phyloP scores from a whole-genome alignment of 2,888 invertebrate genomes.

The Harpalus rubripes region DNA sequence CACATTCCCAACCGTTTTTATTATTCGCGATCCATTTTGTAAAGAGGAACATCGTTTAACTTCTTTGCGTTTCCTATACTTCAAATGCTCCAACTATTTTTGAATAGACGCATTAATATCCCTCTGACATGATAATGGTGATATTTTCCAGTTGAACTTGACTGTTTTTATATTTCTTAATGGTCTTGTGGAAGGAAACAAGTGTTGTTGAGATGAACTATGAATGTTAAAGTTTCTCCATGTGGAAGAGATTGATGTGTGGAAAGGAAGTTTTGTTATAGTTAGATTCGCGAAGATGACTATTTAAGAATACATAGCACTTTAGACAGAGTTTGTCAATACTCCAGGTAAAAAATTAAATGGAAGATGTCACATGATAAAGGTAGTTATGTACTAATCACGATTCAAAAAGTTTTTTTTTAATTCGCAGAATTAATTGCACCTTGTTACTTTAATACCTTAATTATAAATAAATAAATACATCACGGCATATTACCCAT shows the following conservation, averaged over 20 bases:
- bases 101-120: slow-evolving; percentile 58
- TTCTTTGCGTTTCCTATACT: slow-evolving; percentile 56
- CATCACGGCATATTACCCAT: too few species aligned
- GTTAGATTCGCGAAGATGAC: too few species aligned
- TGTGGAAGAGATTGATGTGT: slow-evolving; percentile 6
- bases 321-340: too few species aligned
- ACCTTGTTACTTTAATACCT: too few species aligned
- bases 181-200: slow-evolving; percentile 18
- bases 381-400: too few species aligned
- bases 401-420: too few species aligned
- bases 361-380: too few species aligned
- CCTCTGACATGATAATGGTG: slow-evolving; percentile 52
- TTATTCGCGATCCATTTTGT: slow-evolving; percentile 57
- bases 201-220: slow-evolving; percentile 35
- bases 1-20: slow-evolving; percentile 57
- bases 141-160: slow-evolving; percentile 60
- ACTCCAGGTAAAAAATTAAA: too few species aligned
- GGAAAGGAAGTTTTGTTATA: neutral
- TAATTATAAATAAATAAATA: too few species aligned
- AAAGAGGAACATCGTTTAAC: slow-evolving; percentile 52
- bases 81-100: slow-evolving; percentile 22
- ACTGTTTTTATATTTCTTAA: slow-evolving; percentile 44
- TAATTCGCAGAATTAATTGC: too few species aligned
- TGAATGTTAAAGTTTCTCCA: slow-evolving; percentile 39
- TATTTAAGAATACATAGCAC: too few species aligned